A percentile compares a stretch with the other conserved stretches of the same genome.
phyloP scores from a whole-genome alignment of 2,888 invertebrate species.

The Melanophora roralis region DNA sequence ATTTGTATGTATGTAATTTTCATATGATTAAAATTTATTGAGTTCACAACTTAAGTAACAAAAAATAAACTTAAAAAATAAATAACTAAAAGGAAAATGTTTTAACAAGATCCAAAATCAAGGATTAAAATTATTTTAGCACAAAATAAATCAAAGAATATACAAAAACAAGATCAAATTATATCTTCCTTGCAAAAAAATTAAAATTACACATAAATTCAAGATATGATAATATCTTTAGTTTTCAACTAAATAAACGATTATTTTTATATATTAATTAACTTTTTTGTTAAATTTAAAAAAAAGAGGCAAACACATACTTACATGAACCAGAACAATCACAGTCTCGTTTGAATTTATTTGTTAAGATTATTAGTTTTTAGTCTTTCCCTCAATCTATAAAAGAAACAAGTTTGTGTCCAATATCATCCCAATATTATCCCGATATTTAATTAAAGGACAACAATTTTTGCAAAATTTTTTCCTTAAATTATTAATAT shows the following conservation, averaged over 20 bases:
- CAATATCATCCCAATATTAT: background rate
- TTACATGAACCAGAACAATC: constrained; percentile 61
- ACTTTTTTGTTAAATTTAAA: constrained; percentile 32
- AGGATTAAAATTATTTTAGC: constrained; percentile 54
- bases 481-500: too few species aligned
- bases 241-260: too few species aligned
- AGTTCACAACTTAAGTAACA: constrained; percentile 54
- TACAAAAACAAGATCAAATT: constrained; percentile 57
- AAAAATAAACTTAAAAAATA: constrained; percentile 22
- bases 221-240: too few species aligned
- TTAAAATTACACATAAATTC: too few species aligned
- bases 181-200: constrained; percentile 65
- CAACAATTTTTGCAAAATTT: too few species aligned
- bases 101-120: constrained; percentile 14
- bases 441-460: background rate
- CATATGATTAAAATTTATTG: constrained; percentile 49
- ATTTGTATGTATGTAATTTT: constrained; percentile 58
- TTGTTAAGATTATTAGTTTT: constrained; percentile 17
- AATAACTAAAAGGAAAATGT: constrained; percentile 25
- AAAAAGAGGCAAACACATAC: constrained; percentile 31
- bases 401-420: background rate
- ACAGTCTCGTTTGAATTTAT: constrained; percentile 62
- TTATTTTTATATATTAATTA: too few species aligned
- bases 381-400: background rate
- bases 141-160: constrained; percentile 36